These are phyloP conservation scores for Zosterops pallidus DNA, from an alignment of 2,113 vertebrate species.

Conservation along the genomic window DNA sequence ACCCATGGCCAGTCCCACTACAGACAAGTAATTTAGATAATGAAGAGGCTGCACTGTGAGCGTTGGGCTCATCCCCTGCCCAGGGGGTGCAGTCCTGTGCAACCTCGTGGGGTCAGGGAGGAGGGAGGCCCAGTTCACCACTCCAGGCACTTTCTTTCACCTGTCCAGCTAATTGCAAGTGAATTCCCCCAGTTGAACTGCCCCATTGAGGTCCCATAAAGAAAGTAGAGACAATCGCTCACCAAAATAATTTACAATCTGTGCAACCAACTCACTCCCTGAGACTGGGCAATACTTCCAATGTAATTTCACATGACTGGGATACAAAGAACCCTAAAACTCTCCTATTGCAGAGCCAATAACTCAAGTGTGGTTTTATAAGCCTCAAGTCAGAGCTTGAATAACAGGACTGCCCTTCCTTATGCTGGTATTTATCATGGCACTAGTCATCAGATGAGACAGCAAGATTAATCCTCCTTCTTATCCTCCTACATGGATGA, in stretches of 20 bases:
- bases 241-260: neutral
- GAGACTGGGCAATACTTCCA: neutral
- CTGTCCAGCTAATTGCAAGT: neutral
- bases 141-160: neutral
- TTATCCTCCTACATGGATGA: neutral
- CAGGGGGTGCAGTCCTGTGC: neutral
- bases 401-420: neutral
- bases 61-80: neutral
- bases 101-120: fast-evolving
- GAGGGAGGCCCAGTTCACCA: neutral
- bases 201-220: neutral
- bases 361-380: neutral
- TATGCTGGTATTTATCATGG: fast-evolving
- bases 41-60: neutral
- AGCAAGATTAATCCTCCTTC: slow-evolving; percentile 4
- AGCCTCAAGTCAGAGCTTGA: neutral
- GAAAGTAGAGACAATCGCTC: neutral
- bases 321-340: neutral
- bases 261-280: neutral
- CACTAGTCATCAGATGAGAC: neutral
- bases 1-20: neutral
- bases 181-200: neutral
- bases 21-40: neutral
- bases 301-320: neutral
- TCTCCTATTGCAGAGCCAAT: neutral